Evolutionary conservation across 2,797 vertebrate genomes (phyloP).

Genomic region (Acanthis flammea): DNA sequence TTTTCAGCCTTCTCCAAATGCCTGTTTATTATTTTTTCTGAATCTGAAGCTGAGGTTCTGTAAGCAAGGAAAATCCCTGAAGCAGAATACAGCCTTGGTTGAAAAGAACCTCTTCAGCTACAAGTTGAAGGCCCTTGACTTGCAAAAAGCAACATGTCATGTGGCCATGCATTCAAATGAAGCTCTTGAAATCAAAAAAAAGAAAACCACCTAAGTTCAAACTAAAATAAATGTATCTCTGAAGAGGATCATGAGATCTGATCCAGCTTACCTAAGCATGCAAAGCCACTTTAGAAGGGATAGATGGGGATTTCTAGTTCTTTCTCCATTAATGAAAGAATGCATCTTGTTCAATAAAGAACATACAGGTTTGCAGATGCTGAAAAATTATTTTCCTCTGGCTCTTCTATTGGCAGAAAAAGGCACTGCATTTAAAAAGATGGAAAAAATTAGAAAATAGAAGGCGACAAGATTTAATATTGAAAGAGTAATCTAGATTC

Average conservation of each 20-base stretch:
- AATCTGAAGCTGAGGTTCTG: not conserved
- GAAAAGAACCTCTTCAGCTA: not conserved
- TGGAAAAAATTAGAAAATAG: not conserved
- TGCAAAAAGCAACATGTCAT: not conserved
- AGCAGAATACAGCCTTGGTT: not conserved
- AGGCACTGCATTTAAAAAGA: not conserved
- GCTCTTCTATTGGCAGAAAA: not conserved
- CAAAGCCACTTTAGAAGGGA: not conserved
- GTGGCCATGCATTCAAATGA: not conserved
- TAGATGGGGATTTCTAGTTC: not conserved
- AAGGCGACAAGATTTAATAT: not conserved
- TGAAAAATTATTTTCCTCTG: not conserved
- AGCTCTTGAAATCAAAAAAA: not conserved
- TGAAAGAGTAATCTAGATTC: not conserved
- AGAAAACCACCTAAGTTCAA: not conserved
- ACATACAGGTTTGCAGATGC: not conserved
- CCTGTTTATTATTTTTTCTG: not conserved
- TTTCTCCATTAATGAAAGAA: not conserved
- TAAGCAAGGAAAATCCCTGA: not conserved
- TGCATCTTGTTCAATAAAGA: not conserved
- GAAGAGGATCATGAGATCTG: not conserved
- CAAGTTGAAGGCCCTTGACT: not conserved
- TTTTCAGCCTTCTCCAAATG: not conserved
- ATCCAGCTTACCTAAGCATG: not conserved
- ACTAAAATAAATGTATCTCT: not conserved